Conservation (phyloP, 2,113 vertebrate genomes). For the Macroglossus sobrinus region DNA sequence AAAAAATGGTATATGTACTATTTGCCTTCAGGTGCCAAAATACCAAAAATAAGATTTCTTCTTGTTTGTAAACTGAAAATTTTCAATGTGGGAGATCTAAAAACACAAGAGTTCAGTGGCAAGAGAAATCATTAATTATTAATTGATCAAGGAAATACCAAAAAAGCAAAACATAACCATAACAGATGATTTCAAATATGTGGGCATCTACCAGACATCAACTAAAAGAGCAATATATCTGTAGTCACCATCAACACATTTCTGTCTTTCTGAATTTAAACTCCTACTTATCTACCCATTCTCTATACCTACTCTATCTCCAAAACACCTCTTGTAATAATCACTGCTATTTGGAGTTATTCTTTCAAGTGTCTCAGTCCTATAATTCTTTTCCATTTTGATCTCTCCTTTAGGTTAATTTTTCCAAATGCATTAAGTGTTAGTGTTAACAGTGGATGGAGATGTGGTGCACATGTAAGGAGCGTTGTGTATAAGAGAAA, state of each 20-base stretch:
- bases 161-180: not conserved
- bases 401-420: not conserved
- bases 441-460: not conserved
- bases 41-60: constrained; percentile 27
- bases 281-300: not conserved
- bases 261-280: not conserved
- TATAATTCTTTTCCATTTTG: not conserved
- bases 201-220: not conserved
- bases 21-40: not conserved
- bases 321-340: not conserved
- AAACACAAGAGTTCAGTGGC: not conserved
- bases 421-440: not conserved
- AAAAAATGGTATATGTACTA: not conserved
- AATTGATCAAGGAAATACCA: not conserved
- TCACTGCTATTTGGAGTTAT: not conserved
- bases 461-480: not conserved
- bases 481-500: not conserved
- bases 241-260: not conserved
- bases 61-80: not conserved
- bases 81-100: not conserved
- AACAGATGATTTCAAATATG: not conserved
- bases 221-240: not conserved
- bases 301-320: not conserved
- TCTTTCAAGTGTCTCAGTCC: not conserved
- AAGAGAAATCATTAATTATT: not conserved